Evolutionary conservation across 2,113 vertebrate species (phyloP).

Genomic region (Megaleporinus macrocephalus): DNA sequence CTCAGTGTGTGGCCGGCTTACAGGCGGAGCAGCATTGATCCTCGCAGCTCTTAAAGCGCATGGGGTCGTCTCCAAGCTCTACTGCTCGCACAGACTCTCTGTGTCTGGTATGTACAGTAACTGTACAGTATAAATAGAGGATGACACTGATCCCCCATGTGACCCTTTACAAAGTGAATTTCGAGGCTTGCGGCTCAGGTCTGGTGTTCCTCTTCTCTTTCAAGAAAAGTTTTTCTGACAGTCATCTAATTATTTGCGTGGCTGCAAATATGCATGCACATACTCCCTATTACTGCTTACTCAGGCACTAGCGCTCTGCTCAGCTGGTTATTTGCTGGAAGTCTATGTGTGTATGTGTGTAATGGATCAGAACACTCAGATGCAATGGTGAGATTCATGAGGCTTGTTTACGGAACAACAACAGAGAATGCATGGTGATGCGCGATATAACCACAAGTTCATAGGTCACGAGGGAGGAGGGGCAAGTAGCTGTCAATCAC

Average conservation of each 20-base stretch:
- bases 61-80: background rate
- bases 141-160: background rate
- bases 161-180: background rate
- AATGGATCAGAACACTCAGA: too few relatives aligned
- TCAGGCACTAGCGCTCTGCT: background rate
- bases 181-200: background rate
- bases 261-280: background rate
- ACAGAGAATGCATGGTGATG: too few relatives aligned
- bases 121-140: background rate
- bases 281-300: background rate
- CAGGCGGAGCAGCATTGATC: background rate
- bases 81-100: background rate
- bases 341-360: background rate
- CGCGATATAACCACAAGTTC: too few relatives aligned
- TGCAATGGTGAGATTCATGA: too few relatives aligned
- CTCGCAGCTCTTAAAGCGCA: background rate
- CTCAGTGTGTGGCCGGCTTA: slow-evolving; percentile 12
- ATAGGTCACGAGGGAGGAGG: too few relatives aligned
- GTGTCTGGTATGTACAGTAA: background rate
- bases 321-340: background rate
- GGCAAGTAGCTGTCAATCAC: too few relatives aligned
- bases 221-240: background rate
- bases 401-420: too few relatives aligned
- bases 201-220: background rate
- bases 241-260: background rate